phyloP scores from a whole-genome alignment of 2,888 invertebrate species.

The Plemyria rubiginata region DNA sequence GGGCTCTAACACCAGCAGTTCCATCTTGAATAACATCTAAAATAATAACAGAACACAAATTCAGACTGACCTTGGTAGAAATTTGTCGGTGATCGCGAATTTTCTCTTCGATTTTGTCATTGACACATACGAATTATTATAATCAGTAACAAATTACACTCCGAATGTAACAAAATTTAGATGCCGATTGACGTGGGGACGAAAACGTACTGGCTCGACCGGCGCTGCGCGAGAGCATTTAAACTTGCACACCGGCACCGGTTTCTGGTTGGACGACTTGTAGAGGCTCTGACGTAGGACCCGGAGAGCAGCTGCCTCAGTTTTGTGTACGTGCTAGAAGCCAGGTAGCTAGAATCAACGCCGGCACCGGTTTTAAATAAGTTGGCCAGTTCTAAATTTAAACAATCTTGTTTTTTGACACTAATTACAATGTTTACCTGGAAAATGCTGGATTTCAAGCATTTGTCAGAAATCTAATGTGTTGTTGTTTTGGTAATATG shows the following conservation, averaged over 20 bases:
- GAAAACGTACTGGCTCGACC: constrained; percentile 55
- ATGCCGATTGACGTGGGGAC: constrained; percentile 60
- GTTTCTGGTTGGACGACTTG: constrained; percentile 46
- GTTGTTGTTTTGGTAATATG: no score
- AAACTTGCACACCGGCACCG: constrained; percentile 61
- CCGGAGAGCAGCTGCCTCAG: constrained; percentile 6
- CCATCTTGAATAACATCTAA: neutral
- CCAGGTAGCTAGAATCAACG: neutral
- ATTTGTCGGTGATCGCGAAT: constrained; percentile 82
- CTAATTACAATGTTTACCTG: no score
- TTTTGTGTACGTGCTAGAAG: constrained; percentile 7
- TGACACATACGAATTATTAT: constrained; percentile 78
- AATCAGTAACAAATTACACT: constrained; percentile 63
- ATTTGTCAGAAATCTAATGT: no score
- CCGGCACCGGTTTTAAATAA: neutral
- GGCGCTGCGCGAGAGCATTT: constrained; percentile 52
- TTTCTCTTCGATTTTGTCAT: constrained; percentile 84
- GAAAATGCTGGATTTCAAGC: no score
- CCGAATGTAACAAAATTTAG: constrained; percentile 60
- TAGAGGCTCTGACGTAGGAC: constrained; percentile 11
- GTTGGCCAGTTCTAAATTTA: neutral
- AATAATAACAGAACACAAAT: constrained; percentile 1
- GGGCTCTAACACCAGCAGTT: neutral
- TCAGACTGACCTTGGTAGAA: constrained; percentile 78
- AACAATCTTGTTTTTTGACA: no score